Evolutionary conservation across 2,888 invertebrate species (phyloP).

Genomic region (Andrena minutula): DNA sequence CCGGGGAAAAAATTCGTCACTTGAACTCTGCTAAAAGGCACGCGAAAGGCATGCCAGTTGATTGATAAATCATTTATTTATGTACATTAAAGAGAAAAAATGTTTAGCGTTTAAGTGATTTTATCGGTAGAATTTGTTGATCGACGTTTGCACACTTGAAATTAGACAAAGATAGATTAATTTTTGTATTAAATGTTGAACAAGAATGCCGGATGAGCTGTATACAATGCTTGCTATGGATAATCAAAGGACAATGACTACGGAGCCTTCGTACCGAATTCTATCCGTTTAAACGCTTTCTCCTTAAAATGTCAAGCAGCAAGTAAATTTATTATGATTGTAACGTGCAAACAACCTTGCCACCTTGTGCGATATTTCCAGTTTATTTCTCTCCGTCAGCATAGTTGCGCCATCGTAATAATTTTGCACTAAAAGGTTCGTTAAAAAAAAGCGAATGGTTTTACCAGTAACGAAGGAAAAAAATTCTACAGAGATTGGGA

Average conservation of each 20-base stretch:
- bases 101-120: conserved; percentile 71
- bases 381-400: conserved; percentile 12
- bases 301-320: conserved; percentile 21
- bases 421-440: conserved; percentile 14
- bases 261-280: conserved; percentile 31
- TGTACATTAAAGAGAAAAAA: conserved; percentile 68
- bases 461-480: neutral
- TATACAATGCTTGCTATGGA: conserved; percentile 45
- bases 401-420: neutral
- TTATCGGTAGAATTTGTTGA: conserved; percentile 72
- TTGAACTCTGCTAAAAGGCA: conserved; percentile 57
- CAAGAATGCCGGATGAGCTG: conserved; percentile 47
- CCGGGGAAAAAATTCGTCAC: conserved; percentile 26
- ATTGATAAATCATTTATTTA: conserved; percentile 72
- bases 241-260: conserved; percentile 40
- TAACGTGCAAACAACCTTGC: conserved; percentile 12
- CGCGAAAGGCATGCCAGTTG: conserved; percentile 59
- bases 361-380: conserved; percentile 11
- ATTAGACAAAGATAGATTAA: conserved; percentile 76
- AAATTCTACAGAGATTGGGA: conserved; percentile 1
- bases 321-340: conserved; percentile 20
- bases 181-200: conserved; percentile 79
- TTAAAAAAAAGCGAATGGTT: neutral
- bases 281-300: conserved; percentile 27
- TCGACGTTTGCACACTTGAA: conserved; percentile 70